Evolutionary conservation across 2,113 vertebrate species (phyloP).

Genomic region (Butorides virescens): DNA sequence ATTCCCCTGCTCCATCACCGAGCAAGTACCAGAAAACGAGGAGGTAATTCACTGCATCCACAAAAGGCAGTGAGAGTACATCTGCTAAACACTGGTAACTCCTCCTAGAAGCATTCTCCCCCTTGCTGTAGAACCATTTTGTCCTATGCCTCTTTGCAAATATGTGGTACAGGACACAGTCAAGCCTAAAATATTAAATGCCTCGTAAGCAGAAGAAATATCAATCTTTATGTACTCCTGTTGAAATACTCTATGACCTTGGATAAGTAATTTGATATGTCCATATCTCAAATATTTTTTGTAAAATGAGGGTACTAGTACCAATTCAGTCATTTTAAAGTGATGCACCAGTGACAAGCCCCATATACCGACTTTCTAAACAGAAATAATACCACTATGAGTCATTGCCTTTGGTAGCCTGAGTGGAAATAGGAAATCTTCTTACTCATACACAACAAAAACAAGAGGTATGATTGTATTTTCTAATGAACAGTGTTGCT

Average conservation of each 20-base stretch:
- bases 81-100: neutral
- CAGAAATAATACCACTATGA: neutral
- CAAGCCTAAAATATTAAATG: neutral
- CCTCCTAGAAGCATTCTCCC: neutral
- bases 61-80: neutral
- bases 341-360: neutral
- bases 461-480: neutral
- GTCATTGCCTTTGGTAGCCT: neutral
- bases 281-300: neutral
- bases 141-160: neutral
- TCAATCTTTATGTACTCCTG: neutral
- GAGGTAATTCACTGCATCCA: neutral
- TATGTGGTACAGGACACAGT: neutral
- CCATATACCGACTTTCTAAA: neutral
- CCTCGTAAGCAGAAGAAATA: neutral
- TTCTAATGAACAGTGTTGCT: neutral
- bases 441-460: neutral
- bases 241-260: neutral
- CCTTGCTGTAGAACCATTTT: neutral
- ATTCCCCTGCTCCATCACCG: neutral
- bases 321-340: neutral
- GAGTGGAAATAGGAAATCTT: neutral
- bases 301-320: neutral
- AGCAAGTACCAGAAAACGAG: neutral
- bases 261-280: neutral